phyloP scores from a whole-genome alignment of 2,113 vertebrate genomes.

The Aix galericulata region DNA sequence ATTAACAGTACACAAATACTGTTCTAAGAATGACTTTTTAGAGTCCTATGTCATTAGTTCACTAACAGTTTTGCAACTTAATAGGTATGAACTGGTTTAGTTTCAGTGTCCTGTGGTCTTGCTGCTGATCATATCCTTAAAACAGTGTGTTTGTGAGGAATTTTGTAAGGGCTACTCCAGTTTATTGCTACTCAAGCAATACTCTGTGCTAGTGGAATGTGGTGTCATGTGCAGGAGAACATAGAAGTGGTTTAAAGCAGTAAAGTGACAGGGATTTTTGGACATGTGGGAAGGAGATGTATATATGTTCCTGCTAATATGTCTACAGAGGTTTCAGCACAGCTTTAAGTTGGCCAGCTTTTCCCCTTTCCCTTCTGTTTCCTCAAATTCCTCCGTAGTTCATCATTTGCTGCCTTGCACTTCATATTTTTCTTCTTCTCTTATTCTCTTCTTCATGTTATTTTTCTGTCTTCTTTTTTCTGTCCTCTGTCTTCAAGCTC shows the following conservation, averaged over 20 bases:
- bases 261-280: neutral
- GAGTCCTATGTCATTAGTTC: neutral
- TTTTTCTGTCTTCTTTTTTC: conserved; percentile 63
- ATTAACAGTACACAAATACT: neutral
- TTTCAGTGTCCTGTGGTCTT: neutral
- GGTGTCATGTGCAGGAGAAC: neutral
- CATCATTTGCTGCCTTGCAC: conserved; percentile 34
- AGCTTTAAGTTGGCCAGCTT: neutral
- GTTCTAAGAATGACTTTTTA: neutral
- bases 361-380: conserved; percentile 39
- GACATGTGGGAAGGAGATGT: neutral
- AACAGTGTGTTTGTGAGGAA: neutral
- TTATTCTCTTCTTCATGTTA: conserved; percentile 29
- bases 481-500: conserved; percentile 54
- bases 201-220: neutral
- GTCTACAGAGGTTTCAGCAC: neutral
- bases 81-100: neutral
- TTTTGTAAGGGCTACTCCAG: neutral
- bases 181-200: neutral
- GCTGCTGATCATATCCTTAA: neutral
- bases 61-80: neutral
- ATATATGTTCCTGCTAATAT: neutral
- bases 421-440: conserved; percentile 40
- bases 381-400: conserved; percentile 12
- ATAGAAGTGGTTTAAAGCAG: neutral